These are phyloP conservation scores for Bibio marci DNA, from an alignment of 2,888 invertebrate genomes.

Conservation along the genomic window DNA sequence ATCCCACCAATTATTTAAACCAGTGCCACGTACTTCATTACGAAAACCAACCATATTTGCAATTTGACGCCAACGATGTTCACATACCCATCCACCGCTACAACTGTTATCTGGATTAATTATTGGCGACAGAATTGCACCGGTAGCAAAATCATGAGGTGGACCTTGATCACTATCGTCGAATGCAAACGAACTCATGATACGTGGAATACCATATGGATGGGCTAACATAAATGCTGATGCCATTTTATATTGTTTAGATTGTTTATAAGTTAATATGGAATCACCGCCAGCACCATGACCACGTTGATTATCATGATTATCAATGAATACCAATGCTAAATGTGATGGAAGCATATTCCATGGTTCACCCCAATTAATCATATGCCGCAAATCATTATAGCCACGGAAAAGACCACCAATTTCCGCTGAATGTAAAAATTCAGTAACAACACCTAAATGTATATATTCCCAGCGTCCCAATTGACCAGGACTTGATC, in stretches of 20 bases:
- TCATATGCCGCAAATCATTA: slow-evolving; percentile 36
- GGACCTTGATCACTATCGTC: slow-evolving; percentile 29
- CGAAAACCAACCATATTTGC: slow-evolving; percentile 54
- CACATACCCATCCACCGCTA: slow-evolving; percentile 41
- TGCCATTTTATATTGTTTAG: slow-evolving; percentile 29
- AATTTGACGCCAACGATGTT: slow-evolving; percentile 61
- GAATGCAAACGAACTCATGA: slow-evolving; percentile 72
- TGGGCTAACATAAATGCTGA: slow-evolving; percentile 51
- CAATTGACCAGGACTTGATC: slow-evolving; percentile 16
- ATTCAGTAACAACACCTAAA: slow-evolving; percentile 49
- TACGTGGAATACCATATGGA: slow-evolving; percentile 53
- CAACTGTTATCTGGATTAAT: slow-evolving; percentile 1
- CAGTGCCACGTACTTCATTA: slow-evolving; percentile 39
- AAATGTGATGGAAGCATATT: slow-evolving; percentile 32
- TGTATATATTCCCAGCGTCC: slow-evolving; percentile 29
- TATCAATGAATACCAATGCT: slow-evolving; percentile 59
- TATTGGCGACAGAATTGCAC: slow-evolving; percentile 3
- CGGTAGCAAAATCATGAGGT: slow-evolving; percentile 25
- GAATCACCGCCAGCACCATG: slow-evolving; percentile 34
- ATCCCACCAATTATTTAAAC: slow-evolving; percentile 50
- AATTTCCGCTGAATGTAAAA: slow-evolving; percentile 34
- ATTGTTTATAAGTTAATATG: slow-evolving; percentile 24
- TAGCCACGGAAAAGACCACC: slow-evolving; percentile 37
- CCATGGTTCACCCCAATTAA: slow-evolving; percentile 29
- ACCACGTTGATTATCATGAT: slow-evolving; percentile 58